Percentiles rank a stretch among this genome's conserved stretches.
phyloP scores from a whole-genome alignment of 2,888 invertebrate genomes.

The Diabrotica balteata region DNA sequence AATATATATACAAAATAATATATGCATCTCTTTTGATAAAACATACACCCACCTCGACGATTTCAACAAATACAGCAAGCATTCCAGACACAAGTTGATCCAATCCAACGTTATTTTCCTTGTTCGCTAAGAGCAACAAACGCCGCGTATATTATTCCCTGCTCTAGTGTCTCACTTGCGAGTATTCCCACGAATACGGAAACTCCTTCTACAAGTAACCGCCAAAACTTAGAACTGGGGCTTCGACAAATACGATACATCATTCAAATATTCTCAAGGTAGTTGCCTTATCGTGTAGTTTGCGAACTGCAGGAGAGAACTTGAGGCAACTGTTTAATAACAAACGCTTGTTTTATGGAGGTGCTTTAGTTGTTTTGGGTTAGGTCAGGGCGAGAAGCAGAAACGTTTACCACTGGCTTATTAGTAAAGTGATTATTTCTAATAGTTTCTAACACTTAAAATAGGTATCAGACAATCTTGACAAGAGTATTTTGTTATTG shows the following conservation, averaged over 20 bases:
- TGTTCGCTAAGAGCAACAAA: no score
- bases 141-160: slow-evolving; percentile 4
- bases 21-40: no score
- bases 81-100: no score
- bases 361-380: not conserved
- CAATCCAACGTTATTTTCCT: no score
- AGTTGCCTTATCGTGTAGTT: slow-evolving; percentile 13
- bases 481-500: no score
- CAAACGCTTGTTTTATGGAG: slow-evolving; percentile 2
- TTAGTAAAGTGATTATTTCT: no score
- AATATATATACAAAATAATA: no score
- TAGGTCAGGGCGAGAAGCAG: not conserved
- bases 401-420: no score
- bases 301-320: slow-evolving; percentile 4
- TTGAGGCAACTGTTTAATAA: slow-evolving; percentile 3
- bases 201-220: not conserved
- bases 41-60: no score
- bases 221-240: slow-evolving; percentile 8
- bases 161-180: not conserved
- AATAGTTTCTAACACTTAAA: no score
- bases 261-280: slow-evolving; percentile 8
- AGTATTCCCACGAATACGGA: slow-evolving; percentile 5
- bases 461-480: no score
- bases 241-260: slow-evolving; percentile 7
- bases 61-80: no score